Percentiles rank a stretch among this genome's conserved stretches.
These are phyloP conservation scores for Temnothorax curvispinosus DNA, from an alignment of 1,140 invertebrate genomes.

Conservation along the genomic window DNA sequence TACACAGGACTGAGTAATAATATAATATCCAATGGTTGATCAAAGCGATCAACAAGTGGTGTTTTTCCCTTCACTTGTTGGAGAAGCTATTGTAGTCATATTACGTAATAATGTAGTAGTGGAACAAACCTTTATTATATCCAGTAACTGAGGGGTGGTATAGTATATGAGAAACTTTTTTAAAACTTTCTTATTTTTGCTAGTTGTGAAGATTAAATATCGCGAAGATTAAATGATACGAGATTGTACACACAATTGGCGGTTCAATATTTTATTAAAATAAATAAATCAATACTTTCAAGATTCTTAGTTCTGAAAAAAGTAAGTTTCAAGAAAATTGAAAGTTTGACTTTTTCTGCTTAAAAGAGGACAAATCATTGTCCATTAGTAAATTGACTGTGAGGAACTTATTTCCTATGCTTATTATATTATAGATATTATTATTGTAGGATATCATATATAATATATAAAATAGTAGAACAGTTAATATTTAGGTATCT, in stretches of 20 bases:
- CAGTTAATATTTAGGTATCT: neutral
- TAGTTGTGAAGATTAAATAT: slow-evolving; percentile 19
- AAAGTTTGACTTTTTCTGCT: neutral
- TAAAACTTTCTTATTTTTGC: neutral
- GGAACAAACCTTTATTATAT: slow-evolving; percentile 18
- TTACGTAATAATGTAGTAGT: slow-evolving; percentile 17
- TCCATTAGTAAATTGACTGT: neutral
- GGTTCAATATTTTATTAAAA: neutral
- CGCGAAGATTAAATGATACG: neutral
- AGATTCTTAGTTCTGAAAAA: neutral
- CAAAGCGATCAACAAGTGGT: slow-evolving; percentile 51
- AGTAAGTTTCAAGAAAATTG: neutral
- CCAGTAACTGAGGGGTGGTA: neutral
- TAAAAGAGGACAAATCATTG: neutral
- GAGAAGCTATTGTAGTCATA: slow-evolving; percentile 33
- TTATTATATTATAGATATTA: neutral
- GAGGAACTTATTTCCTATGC: neutral
- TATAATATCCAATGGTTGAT: slow-evolving; percentile 35
- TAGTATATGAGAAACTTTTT: neutral
- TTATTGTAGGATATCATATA: neutral
- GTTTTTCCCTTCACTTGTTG: slow-evolving; percentile 30
- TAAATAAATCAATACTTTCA: neutral
- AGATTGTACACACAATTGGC: neutral
- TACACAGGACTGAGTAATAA: slow-evolving; percentile 12
- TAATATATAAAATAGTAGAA: neutral